Base-by-base conservation (phyloP, 2,113 vertebrate genomes). In the Ochotona princeps region DNA sequence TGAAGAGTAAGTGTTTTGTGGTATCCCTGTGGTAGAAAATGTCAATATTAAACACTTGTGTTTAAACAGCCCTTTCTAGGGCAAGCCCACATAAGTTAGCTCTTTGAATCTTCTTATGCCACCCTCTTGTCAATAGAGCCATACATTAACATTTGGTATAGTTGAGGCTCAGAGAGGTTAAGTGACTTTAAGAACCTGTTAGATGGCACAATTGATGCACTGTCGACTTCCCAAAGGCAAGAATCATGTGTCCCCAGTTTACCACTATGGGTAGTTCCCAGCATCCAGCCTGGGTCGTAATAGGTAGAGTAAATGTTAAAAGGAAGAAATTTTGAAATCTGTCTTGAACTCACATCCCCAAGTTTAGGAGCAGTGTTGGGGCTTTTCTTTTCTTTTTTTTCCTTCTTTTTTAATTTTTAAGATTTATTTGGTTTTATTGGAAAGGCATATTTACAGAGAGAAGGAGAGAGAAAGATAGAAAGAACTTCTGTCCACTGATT, bases 11-110 rank as follows among this genome's bases (percentile, higher is more conserved):
- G 61, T 89, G 26, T 84, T 89, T 70, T 84, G 67, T 95, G 95
- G 88, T 90, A 87, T 87, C 54, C 35, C 9, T 76, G 84, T 93
- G 88, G 91, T 91, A 89, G 83, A 80, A 96, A 93, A 89, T 2
- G 1, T 93, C 89, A 81, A 26, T 93, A 92, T 67, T 76, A 75
- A 93, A 93, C 49, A 57, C 23, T 96, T 92, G 73, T 44, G 76
- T 82, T 90, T 94, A 84, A 92, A 87, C 38, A 72, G 35, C 73
- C 47, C 67, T 80, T 63, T 79, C 54, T 9, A 7, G 78, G 87
- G 18, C 65, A 91, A 44, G 69, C 84, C 81, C 87, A 82, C 44
- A 2, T 87, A 51, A 30, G 35, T 83, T 86, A 81, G 54, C 57
- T 87, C 82, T 95, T 80, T 81, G 38, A 81, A 65, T 94, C 54